phyloP scores from a whole-genome alignment of 2,113 vertebrate genomes.

The Stercorarius parasiticus region DNA sequence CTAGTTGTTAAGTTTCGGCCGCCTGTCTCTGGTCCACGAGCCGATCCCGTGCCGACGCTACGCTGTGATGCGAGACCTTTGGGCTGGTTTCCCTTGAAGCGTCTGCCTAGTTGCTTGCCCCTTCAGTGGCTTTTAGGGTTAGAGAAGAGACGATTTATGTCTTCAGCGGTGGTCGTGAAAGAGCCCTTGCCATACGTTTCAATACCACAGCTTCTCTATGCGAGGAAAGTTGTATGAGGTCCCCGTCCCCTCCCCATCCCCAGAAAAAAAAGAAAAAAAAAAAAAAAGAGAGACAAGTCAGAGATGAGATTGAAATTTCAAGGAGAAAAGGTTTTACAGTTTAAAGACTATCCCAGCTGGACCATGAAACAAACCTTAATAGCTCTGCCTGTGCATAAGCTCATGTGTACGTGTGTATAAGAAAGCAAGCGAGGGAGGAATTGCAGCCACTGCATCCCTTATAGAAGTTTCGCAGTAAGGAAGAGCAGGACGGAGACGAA shows the following conservation, averaged over 20 bases:
- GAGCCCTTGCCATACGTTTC: not conserved
- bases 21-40: not conserved
- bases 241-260: too few relatives aligned
- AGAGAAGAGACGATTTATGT: not conserved
- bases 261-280: rapidly evolving
- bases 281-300: not conserved
- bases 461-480: not conserved
- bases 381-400: not conserved
- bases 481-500: not conserved
- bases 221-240: not conserved
- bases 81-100: not conserved
- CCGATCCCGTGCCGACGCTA: not conserved
- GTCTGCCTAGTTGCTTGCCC: not conserved
- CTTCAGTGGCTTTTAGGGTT: not conserved
- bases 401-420: not conserved
- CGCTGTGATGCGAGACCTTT: not conserved
- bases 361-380: not conserved
- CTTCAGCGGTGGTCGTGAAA: not conserved
- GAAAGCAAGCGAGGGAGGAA: not conserved
- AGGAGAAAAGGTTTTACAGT: not conserved
- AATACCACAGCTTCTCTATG: not conserved
- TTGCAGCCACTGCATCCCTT: not conserved
- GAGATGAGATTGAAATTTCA: not conserved
- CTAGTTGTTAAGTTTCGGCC: slow-evolving; percentile 55
- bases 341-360: not conserved